phyloP scores from a whole-genome alignment of 2,888 invertebrate species.

The Oscheius sp. region DNA sequence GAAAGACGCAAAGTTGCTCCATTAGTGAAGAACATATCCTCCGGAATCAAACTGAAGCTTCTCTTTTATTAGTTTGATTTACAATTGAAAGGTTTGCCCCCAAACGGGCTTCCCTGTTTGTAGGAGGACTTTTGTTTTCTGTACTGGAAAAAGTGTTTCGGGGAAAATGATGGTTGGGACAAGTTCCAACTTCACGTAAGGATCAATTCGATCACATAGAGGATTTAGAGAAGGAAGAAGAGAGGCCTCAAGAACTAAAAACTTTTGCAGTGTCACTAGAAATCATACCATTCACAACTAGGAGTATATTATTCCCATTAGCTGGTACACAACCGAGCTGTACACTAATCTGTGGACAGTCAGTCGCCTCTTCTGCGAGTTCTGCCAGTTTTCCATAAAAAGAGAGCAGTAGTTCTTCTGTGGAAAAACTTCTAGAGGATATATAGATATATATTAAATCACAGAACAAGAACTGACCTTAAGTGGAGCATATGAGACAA shows the following conservation, averaged over 20 bases:
- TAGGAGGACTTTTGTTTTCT: slow-evolving; percentile 55
- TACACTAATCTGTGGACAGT: slow-evolving; percentile 17
- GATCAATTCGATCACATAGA: slow-evolving; percentile 50
- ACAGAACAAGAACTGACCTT: background rate
- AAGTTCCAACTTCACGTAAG: slow-evolving; percentile 63
- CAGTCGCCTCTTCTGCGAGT: slow-evolving; percentile 14
- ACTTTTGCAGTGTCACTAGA: background rate
- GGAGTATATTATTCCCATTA: slow-evolving; percentile 6
- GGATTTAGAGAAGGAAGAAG: slow-evolving; percentile 47
- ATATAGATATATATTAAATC: background rate
- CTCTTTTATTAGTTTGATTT: background rate
- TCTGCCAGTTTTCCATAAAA: slow-evolving; percentile 46
- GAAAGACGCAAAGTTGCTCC: slow-evolving; percentile 59
- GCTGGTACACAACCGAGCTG: slow-evolving; percentile 25
- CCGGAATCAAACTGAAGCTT: slow-evolving; percentile 54
- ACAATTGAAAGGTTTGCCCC: slow-evolving; percentile 32
- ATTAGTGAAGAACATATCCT: slow-evolving; percentile 58
- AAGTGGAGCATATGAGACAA: slow-evolving; percentile 18
- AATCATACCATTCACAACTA: slow-evolving; percentile 21
- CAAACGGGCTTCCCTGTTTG: slow-evolving; percentile 33
- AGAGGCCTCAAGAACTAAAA: slow-evolving; percentile 47
- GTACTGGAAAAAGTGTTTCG: slow-evolving; percentile 44
- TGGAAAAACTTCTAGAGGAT: slow-evolving; percentile 42
- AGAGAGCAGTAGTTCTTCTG: slow-evolving; percentile 43
- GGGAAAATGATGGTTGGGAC: slow-evolving; percentile 57